These are phyloP conservation scores for Phaethornis superciliosus DNA, from an alignment of 2,113 vertebrate genomes.

Conservation along the genomic window DNA sequence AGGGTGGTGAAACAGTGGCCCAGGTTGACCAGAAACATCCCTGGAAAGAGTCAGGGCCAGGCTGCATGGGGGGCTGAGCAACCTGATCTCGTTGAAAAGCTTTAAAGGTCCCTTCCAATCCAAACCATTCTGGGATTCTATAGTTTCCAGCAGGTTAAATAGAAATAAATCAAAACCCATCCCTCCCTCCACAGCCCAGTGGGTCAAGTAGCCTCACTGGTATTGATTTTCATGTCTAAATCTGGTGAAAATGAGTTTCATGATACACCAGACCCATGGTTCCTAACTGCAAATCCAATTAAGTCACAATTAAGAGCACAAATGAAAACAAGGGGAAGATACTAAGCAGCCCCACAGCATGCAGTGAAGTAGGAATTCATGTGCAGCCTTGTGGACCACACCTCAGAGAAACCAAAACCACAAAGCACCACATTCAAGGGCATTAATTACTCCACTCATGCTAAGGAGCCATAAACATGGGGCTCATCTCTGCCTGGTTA, in stretches of 20 bases:
- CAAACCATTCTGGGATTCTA: no score
- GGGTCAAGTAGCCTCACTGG: no score
- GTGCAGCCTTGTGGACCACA: no score
- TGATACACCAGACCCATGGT: not conserved
- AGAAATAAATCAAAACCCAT: not conserved
- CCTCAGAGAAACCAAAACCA: not conserved
- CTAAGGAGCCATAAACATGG: not conserved
- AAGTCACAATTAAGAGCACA: not conserved
- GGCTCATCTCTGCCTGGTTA: not conserved
- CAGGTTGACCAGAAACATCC: no score
- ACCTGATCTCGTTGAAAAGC: no score
- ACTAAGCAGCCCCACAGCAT: fast-evolving
- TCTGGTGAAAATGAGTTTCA: not conserved
- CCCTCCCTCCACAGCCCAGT: no score
- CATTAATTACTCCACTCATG: not conserved
- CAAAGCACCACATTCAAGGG: not conserved
- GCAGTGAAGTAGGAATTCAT: not conserved
- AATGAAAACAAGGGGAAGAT: not conserved
- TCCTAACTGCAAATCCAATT: not conserved
- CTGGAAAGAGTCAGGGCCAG: no score
- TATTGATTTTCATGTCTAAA: not conserved
- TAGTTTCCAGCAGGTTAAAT: not conserved
- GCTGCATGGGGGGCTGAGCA: no score
- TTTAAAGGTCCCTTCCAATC: no score
- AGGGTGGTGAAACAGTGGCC: no score